Evolutionary conservation across 2,797 vertebrate species (phyloP), one percentile per base, ranked within the genome.

Genomic region (Macropodus opercularis): DNA sequence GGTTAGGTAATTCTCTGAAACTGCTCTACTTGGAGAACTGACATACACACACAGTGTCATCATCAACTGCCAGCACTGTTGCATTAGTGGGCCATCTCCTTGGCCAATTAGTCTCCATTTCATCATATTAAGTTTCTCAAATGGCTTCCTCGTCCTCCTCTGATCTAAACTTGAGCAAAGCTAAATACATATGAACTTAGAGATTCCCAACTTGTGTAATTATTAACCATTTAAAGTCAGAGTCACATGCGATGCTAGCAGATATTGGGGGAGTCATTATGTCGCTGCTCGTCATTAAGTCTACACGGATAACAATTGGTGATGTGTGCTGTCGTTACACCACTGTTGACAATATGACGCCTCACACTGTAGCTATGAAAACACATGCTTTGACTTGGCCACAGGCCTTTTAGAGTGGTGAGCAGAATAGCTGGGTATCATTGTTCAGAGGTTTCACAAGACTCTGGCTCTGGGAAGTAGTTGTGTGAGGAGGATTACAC

Each of bases 31-130:
- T 53, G 27, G 57, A 63, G 48, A 60, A 14, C 12, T 17, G 6
- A 19, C 7, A 59, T 44, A 42, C 51, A 42, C 51, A 56, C 59
- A 27, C 43, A 42, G 7, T n/a, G n/a, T n/a, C n/a, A n/a, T n/a
- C 43, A 42, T 7, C 14, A 65, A 48, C 38, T 53, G 65, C 21
- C 35, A 60, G 48, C 40, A 40, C 53, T 67, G 48, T 52, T 56
- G 57, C 65, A 21, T 44, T 88, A 87, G 54, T 90, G 79, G 89
- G 87, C 40, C 89, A 87, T 66, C 72, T 83, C 71, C 76, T 79
- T 84, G 88, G 54, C 85, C 79, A 86, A 59, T 90, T 92, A 78
- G 15, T 42, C 55, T 64, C 29, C 15, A 10, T 62, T 81, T 50
- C 60, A 64, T 63, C 34, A 23, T 56, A 61, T 62, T 44, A 72